Evolutionary conservation across 2,888 invertebrate genomes (phyloP), one percentile per base, ranked within the genome.

Genomic region (Melipona beecheii): DNA sequence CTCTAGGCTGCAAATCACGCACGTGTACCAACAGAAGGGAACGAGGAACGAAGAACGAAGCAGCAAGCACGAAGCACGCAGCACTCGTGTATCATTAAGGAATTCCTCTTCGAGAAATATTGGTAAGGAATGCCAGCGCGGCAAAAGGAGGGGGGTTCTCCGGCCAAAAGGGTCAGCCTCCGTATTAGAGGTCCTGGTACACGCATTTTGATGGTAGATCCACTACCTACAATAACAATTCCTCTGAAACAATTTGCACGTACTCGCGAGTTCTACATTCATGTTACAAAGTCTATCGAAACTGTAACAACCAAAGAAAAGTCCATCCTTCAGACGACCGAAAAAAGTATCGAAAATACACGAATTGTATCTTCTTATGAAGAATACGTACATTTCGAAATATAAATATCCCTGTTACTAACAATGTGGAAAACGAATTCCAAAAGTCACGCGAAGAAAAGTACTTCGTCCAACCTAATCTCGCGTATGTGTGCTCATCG

Each of bases 151-250:
- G 31, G 74, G 66, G 71, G 65, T 27, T 36, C 58, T 56, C 52
- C 58, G 80, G 52, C 43, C 64, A 64, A 56, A 70, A 77, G 77
- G 71, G 68, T 86, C 75, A 74, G 68, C 64, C 82, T 70, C 43
- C 49, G 80, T 81, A 82, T 78, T 69, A 74, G 81, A 74, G 68
- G 76, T 73, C 80, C n/a, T 65, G 65, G 65, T 75, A 75, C 62
- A 75, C 72, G 78, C 73, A 74, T 80, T 86, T 84, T 72, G 72
- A 86, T 68, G 81, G 60, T 79, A 66, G 75, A 72, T 83, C 73
- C 78, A 71, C 84, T 74, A 75, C 76, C 85, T 87, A 81, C 80
- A 77, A 78, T 80, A 77, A 83, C 84, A 75, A 83, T 83, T 81
- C 73, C 68, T 58, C 62, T 50, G 70, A 76, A 69, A 76, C 65